Evolutionary conservation across 1,140 invertebrate genomes (phyloP), one percentile per base, ranked within the genome.

Genomic region (Batillaria attramentaria): DNA sequence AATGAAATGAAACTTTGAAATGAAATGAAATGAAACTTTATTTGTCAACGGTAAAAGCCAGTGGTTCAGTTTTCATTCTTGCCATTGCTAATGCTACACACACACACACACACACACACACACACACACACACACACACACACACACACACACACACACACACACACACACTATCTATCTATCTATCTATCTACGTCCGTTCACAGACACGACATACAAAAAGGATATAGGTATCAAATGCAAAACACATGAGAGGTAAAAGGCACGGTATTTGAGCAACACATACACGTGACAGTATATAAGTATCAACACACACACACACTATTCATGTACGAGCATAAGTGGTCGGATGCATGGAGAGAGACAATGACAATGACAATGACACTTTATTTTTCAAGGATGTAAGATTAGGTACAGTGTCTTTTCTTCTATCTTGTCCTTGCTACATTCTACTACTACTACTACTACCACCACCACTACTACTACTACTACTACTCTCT

Each of bases 81-180:
- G 46, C n/a, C 46, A 50, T 50, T 2, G n/a, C n/a, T 16, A 1
- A n/a, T 54, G 1, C 16, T n/a, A 54, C 24, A 13, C 46, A 50
- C 10, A 10, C 46, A 50, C 10, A 24, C 46, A 50, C 46, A 50
- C 46, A 50, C 46, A 50, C 46, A 50, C 46, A 50, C 46, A 50
- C 46, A 50, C 46, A 50, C 46, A 50, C 46, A 50, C 46, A 50
- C 46, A 50, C 46, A 50, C 46, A 50, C 46, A 50, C 46, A 50
- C 46, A 50, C 46, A 50, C 46, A 50, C 46, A 50, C 46, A 50
- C 46, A 50, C 46, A 50, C 46, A 50, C 46, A 50, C 46, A 50
- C 46, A 50, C 46, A 50, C 46, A 50, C 46, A 50, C 46, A 50
- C 46, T n/a, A n/a, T n/a, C n/a, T n/a, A n/a, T n/a, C n/a, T n/a